A percentile compares a stretch with the other conserved stretches of the same genome.
Evolutionary conservation across 2,113 vertebrate species (phyloP).

Genomic region (Xiphophorus maculatus): DNA sequence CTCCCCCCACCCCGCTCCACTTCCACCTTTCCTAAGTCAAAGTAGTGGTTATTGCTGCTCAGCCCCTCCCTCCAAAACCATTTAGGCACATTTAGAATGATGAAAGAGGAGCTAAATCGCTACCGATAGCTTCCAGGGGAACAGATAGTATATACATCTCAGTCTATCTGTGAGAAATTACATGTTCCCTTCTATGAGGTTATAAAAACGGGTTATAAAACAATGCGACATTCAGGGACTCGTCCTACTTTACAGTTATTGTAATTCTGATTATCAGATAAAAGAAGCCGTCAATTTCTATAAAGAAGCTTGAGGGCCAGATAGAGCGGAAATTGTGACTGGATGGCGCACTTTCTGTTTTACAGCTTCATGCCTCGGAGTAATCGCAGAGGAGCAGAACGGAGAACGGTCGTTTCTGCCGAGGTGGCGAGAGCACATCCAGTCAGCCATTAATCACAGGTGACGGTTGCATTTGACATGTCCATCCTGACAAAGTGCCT

Average conservation of each 20-base stretch:
- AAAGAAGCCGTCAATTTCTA: constrained; percentile 29
- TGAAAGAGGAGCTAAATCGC: constrained; percentile 78
- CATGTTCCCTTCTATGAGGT: constrained; percentile 43
- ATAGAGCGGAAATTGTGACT: constrained; percentile 38
- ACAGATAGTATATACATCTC: constrained; percentile 64
- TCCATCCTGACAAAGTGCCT: constrained; percentile 55
- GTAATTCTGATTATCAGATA: constrained; percentile 48
- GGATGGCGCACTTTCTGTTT: constrained; percentile 42
- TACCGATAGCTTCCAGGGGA: constrained; percentile 67
- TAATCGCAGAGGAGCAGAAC: constrained; percentile 41
- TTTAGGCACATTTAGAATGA: constrained; percentile 78
- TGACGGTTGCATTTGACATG: constrained; percentile 54
- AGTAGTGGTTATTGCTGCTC: constrained; percentile 71
- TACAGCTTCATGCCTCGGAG: constrained; percentile 35
- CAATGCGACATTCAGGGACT: constrained; percentile 32
- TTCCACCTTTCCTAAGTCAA: constrained; percentile 64
- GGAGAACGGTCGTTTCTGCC: constrained; percentile 14
- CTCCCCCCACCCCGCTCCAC: constrained; percentile 3
- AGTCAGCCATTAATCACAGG: constrained; percentile 66
- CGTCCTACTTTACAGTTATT: constrained; percentile 36
- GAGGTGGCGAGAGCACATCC: constrained; percentile 36
- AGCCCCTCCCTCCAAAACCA: constrained; percentile 57
- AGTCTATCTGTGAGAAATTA: constrained; percentile 62
- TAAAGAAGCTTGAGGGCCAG: constrained; percentile 26
- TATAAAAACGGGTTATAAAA: constrained; percentile 57